These are phyloP conservation scores for Clivina fossor DNA, from an alignment of 2,888 invertebrate species.

Conservation along the genomic window DNA sequence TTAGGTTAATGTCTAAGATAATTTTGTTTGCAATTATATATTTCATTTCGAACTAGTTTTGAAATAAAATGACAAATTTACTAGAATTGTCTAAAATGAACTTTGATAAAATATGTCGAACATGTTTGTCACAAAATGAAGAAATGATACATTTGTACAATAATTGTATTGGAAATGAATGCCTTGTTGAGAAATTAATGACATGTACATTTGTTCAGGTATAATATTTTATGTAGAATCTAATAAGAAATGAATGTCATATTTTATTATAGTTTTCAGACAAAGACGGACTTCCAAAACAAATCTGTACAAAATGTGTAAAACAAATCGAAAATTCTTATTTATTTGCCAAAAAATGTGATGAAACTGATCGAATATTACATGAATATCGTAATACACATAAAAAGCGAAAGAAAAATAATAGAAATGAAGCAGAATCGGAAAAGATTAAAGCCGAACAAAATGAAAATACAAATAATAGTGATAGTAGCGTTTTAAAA, in stretches of 20 bases:
- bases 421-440: too few relatives aligned
- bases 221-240: slow-evolving; percentile 1
- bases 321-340: slow-evolving; percentile 42
- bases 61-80: too few relatives aligned
- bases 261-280: slow-evolving; percentile 39
- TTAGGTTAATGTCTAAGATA: too few relatives aligned
- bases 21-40: too few relatives aligned
- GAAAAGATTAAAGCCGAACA: too few relatives aligned
- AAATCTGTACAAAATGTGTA: slow-evolving; percentile 44
- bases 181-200: slow-evolving; percentile 6
- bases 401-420: too few relatives aligned
- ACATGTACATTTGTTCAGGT: slow-evolving; percentile 4
- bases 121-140: slow-evolving; percentile 6
- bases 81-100: too few relatives aligned
- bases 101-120: slow-evolving; percentile 14
- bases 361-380: slow-evolving; percentile 41
- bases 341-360: slow-evolving; percentile 44
- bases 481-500: too few relatives aligned
- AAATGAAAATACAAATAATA: too few relatives aligned
- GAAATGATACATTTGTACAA: slow-evolving; percentile 4
- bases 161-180: too few relatives aligned
- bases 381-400: too few relatives aligned
- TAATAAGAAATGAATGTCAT: not conserved
- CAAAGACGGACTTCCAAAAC: slow-evolving; percentile 42
- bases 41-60: too few relatives aligned